Percentiles rank a stretch among this genome's conserved stretches.
Conservation (phyloP, 2,113 vertebrate genomes). For the Cheilinus undulatus region DNA sequence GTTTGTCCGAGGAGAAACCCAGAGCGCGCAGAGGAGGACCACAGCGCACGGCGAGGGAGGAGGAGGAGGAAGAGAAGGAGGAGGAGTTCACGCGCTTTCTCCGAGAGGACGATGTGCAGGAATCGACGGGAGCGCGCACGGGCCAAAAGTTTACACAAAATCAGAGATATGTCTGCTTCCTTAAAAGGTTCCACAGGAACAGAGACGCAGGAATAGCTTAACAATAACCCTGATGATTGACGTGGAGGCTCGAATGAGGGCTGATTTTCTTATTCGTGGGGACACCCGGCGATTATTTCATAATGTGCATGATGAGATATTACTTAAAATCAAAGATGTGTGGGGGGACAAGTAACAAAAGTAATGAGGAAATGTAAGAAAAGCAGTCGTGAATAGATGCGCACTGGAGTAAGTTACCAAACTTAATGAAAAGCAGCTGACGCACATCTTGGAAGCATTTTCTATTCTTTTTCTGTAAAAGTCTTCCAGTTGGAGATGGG, state of each 20-base stretch:
- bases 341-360: neutral
- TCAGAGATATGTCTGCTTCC: slow-evolving; percentile 44
- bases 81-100: slow-evolving; percentile 49
- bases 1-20: slow-evolving; percentile 61
- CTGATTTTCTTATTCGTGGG: neutral
- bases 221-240: slow-evolving; percentile 1
- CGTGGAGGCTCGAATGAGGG: neutral
- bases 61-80: slow-evolving; percentile 6
- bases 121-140: slow-evolving; percentile 36
- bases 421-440: slow-evolving; percentile 60
- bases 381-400: neutral
- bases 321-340: neutral
- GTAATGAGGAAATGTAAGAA: neutral
- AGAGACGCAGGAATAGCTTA: neutral
- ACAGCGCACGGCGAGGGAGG: slow-evolving; percentile 46
- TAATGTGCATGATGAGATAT: neutral
- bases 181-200: slow-evolving; percentile 53
- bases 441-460: slow-evolving; percentile 43
- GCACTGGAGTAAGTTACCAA: slow-evolving; percentile 14
- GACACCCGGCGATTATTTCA: neutral
- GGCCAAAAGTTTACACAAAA: slow-evolving; percentile 33
- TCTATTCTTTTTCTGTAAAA: slow-evolving; percentile 24
- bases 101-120: neutral
- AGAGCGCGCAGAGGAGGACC: slow-evolving; percentile 72
- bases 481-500: slow-evolving; percentile 27